phyloP scores from a whole-genome alignment of 2,113 vertebrate genomes.

The Cephalopholis sonnerati region DNA sequence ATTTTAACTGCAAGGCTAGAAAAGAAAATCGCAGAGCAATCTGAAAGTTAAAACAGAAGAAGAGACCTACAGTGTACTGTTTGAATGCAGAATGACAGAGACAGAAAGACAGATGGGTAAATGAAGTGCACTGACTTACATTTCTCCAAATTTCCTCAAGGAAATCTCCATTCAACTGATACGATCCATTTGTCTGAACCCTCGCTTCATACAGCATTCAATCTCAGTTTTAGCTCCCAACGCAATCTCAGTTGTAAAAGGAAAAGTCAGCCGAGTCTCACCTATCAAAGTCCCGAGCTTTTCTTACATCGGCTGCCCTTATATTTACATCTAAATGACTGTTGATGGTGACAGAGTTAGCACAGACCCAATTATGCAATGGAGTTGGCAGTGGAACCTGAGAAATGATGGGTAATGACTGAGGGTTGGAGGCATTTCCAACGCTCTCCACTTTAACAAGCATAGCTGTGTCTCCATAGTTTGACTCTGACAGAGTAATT shows the following conservation, averaged over 20 bases:
- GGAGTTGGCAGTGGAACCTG: conserved; percentile 41
- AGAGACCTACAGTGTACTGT: background rate
- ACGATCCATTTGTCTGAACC: conserved; percentile 24
- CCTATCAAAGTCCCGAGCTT: conserved; percentile 27
- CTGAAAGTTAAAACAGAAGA: conserved; percentile 17
- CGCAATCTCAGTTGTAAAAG: conserved; percentile 1
- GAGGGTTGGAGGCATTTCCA: conserved; percentile 55
- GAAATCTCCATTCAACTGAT: conserved; percentile 31
- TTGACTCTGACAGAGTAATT: conserved; percentile 68
- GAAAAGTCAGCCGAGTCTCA: conserved; percentile 14
- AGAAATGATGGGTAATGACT: conserved; percentile 63
- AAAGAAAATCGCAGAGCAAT: background rate
- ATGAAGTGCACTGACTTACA: conserved; percentile 2
- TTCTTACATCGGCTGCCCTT: conserved; percentile 7
- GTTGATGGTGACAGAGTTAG: conserved; percentile 41
- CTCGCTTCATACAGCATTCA: background rate
- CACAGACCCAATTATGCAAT: conserved; percentile 52
- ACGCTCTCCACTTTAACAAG: conserved; percentile 56
- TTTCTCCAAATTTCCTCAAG: conserved; percentile 23
- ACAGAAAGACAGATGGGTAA: background rate
- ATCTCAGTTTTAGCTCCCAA: background rate
- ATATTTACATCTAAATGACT: conserved; percentile 66
- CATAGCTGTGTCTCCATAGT: conserved; percentile 45
- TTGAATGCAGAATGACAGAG: conserved; percentile 12
- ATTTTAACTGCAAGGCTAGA: conserved; percentile 2